Percentiles rank a stretch among this genome's conserved stretches.
Evolutionary conservation across 2,113 vertebrate species (phyloP).

Genomic region (Dasyprocta punctata): DNA sequence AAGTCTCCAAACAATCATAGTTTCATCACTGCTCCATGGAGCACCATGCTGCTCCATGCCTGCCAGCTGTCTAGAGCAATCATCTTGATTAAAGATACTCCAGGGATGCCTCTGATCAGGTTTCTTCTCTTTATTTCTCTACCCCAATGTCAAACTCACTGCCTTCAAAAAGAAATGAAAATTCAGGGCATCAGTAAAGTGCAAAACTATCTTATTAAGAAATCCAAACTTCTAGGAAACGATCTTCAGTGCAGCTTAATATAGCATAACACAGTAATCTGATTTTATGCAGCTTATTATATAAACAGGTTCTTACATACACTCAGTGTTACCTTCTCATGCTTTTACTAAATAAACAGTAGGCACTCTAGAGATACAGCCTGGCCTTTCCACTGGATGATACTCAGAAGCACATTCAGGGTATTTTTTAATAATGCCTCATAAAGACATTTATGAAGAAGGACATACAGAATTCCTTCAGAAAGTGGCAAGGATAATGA

Average conservation of each 20-base stretch:
- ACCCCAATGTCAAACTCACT: neutral
- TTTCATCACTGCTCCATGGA: constrained; percentile 45
- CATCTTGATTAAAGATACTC: constrained; percentile 64
- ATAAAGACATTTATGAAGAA: neutral
- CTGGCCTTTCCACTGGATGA: neutral
- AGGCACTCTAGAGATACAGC: neutral
- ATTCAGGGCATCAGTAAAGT: constrained; percentile 11
- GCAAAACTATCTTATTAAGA: neutral
- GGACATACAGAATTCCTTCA: neutral
- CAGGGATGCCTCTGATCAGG: constrained; percentile 14
- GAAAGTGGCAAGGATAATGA: neutral
- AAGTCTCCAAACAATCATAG: constrained; percentile 39
- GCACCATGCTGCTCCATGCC: neutral
- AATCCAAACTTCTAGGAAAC: constrained; percentile 9
- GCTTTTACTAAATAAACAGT: constrained; percentile 3
- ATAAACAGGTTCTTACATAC: neutral
- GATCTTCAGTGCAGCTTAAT: neutral
- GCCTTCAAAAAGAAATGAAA: neutral
- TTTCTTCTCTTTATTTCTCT: constrained; percentile 52
- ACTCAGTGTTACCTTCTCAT: neutral
- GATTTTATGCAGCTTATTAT: neutral
- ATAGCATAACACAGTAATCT: constrained; percentile 12
- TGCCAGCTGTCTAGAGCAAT: constrained; percentile 33
- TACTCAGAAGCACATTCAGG: neutral
- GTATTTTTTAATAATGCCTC: neutral